Base-by-base conservation (phyloP, 2,113 vertebrate genomes). In the Prionailurus viverrinus region DNA sequence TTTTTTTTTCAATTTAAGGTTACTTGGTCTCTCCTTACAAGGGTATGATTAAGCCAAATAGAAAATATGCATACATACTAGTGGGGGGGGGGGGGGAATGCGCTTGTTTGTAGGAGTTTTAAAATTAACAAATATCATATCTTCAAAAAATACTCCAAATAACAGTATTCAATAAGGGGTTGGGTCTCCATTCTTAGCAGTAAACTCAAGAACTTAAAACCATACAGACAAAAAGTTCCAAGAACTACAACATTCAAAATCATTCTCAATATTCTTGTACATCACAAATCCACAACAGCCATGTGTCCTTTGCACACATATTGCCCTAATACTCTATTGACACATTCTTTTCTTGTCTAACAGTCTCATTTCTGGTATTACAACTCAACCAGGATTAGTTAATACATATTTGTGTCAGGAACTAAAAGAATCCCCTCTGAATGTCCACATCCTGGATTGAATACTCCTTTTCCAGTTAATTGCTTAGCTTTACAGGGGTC, bases 101-200 rank as follows among this genome's bases (percentile, higher is more conserved):
- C 55, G 39, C 48, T 97, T 96, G 55, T 27, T 61, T 94, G 55
- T 91, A 13, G 89, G 55, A 92, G 36, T 87, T 96, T 95, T 92
- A 87, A 95, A 94, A 89, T 93, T 36, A 97, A 96, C 96, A 96
- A 97, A 96, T 91, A 89, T 74, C 73, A 21, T 41, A 63, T 96
- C 81, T 96, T 90, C 25, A 14, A 41, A 73, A 68, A 73, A 7
- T 13, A 73, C 10, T 73, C 36, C 39, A 25, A 73, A 3, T 65
- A 68, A 58, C 65, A 29, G 15, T 5, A 80, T 5, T 63, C 68
- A 39, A 45, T n/a, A 33, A 27, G 6, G 53, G 23, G 21, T 45
- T 2, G 33, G 25, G 36, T 91, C 11, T 61, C 55, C 21, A 25
- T 9, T 21, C 7, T 33, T 55, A 84, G 23, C 63, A 55, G 23